These are phyloP conservation scores for Okapia johnstoni DNA, from an alignment of 2,113 vertebrate genomes.

Conservation along the genomic window DNA sequence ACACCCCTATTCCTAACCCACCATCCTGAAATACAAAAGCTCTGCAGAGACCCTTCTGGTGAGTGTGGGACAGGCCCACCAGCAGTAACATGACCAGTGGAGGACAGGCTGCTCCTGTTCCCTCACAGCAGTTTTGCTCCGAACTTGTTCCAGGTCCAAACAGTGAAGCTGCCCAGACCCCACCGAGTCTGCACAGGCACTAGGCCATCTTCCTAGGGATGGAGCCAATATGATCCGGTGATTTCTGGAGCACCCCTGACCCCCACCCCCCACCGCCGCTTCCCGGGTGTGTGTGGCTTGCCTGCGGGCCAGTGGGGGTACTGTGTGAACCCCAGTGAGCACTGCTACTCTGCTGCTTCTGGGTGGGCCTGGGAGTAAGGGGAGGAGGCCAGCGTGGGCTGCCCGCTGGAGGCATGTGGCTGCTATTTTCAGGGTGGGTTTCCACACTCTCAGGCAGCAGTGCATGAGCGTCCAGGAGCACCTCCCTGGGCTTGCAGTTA, in stretches of 20 bases:
- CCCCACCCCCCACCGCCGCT: background rate
- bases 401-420: background rate
- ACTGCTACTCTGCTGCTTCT: background rate
- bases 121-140: background rate
- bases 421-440: background rate
- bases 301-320: background rate
- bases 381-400: background rate
- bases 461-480: background rate
- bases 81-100: background rate
- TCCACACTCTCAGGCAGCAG: background rate
- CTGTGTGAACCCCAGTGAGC: background rate
- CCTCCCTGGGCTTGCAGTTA: background rate
- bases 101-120: background rate
- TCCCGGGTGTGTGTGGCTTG: background rate
- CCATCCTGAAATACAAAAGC: background rate
- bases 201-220: background rate
- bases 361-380: background rate
- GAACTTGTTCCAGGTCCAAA: background rate
- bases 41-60: background rate
- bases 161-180: background rate
- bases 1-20: background rate
- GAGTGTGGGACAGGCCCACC: background rate
- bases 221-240: background rate
- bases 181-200: rapidly evolving
- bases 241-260: background rate